A percentile compares a stretch with the other conserved stretches of the same genome.
These are phyloP conservation scores for Zootoca vivipara DNA, from an alignment of 2,113 vertebrate species.

Conservation along the genomic window DNA sequence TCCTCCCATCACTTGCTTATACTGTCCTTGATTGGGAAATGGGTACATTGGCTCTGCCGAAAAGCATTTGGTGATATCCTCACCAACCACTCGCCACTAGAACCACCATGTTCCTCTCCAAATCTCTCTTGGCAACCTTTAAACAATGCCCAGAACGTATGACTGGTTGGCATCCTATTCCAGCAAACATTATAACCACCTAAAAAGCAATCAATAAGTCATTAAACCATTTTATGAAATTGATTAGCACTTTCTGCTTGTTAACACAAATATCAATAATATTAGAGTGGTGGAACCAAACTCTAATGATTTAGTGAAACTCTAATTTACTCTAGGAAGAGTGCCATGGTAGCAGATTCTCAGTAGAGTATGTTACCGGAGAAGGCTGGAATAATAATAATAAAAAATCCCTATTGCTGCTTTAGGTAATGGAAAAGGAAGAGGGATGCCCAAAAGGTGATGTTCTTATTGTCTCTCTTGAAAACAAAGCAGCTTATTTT, in stretches of 20 bases:
- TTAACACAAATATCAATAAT: slow-evolving; percentile 59
- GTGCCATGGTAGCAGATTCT: slow-evolving; percentile 16
- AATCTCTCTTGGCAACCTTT: neutral
- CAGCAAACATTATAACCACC: neutral
- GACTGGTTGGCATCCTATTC: neutral
- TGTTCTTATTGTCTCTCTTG: slow-evolving; percentile 12
- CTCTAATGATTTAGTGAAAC: slow-evolving; percentile 48
- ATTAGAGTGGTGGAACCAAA: slow-evolving; percentile 2
- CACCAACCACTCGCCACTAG: too few relatives aligned
- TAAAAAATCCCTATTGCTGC: neutral
- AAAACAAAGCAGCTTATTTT: neutral
- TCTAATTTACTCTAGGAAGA: slow-evolving; percentile 49
- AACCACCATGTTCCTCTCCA: neutral
- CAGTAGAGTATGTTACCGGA: slow-evolving; percentile 38
- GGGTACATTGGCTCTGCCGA: neutral
- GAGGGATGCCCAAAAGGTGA: neutral
- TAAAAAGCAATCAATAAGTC: slow-evolving; percentile 41
- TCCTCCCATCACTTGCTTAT: neutral
- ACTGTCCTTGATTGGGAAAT: neutral
- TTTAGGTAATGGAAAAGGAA: neutral
- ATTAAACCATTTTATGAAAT: slow-evolving; percentile 41
- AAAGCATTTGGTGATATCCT: neutral
- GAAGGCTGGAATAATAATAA: slow-evolving; percentile 10
- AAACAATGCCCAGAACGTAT: neutral
- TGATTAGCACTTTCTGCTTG: slow-evolving; percentile 56